Base-by-base conservation (phyloP, 2,888 invertebrate species). In the Harpagoxenus sublaevis region DNA sequence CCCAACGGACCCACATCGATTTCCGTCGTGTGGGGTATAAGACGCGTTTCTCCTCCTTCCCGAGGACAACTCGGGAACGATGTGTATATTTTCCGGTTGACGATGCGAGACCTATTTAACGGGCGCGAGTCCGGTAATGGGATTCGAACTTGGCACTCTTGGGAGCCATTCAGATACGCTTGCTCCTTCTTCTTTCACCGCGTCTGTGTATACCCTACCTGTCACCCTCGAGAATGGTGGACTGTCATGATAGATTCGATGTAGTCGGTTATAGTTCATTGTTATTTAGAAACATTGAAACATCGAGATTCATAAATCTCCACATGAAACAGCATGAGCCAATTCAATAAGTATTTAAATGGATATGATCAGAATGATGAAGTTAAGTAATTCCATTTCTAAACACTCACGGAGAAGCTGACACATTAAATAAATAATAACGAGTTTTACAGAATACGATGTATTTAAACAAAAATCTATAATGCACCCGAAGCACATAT, bases 81-180 rank as follows among this genome's bases (percentile, higher is more conserved):
- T 92, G 91, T 91, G 93, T 94, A 94, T 94, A 95, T 95, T 95
- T 95, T 95, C 94, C 93, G 95, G 95, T 95, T 94, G 95, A 94
- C 95, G 95, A 95, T 95, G 95, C 95, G 94, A 94, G 93, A 95
- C 95, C 95, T 95, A 95, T 95, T 95, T 95, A 95, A 95, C 95
- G 95, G 94, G 94, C 94, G 94, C 94, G 95, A 94, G 95, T 95
- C 94, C 94, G 94, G 95, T 95, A 95, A 95, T 95, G 95, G 94
- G 95, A 95, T 95, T 95, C 94, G 94, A 95, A 95, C 94, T 94
- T 89, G 88, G 88, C 91, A 91, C 95, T 94, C 94, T 84, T 86
- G 94, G 94, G 94, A 94, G 94, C 94, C 94, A 94, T 94, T 93
- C 92, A 89, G 92, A 92, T 92, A 90, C 91, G 91, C 90, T 91